Evolutionary conservation across 2,888 invertebrate genomes (phyloP), one percentile per base, ranked within the genome.

Genomic region (Venusia cambrica): DNA sequence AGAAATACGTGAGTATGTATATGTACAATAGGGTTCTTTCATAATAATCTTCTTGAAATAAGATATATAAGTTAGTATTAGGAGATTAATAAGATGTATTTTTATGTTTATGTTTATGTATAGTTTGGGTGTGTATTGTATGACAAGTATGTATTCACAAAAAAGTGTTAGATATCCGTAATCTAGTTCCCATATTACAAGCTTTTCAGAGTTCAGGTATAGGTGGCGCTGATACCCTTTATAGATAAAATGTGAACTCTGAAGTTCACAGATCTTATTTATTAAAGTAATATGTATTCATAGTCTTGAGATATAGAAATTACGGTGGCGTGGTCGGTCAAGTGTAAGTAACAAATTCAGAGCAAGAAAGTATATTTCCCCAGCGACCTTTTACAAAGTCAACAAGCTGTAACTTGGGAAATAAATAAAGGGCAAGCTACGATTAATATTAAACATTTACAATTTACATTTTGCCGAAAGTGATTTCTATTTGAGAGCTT

Each of bases 371-470:
- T 67, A 66, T 81, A 83, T 84, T 83, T 84, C 83, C 83, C 83
- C 32, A 48, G 79, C 46, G 83, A 64, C 76, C 75, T 71, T 78
- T 84, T 80, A 78, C 72, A 73, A 73, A 80, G 77, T 79, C 79
- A 81, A 80, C 81, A 79, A 83, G 69, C 64, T 79, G 80, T 76
- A 73, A 75, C 81, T 70, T 69, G 79, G 77, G 79, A 80, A 80
- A 83, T 81, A 78, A 76, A 76, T 75, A 65, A 69, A 68, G 63
- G 63, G 62, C 69, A 71, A 68, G 60, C 60, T 61, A 62, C 71
- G 68, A 79, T 81, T 77, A 79, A 80, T 79, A 75, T 65, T 64
- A 71, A 70, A 64, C 58, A 69, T 67, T 67, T 51, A 53, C 60
- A 57, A 42, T 42, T 46, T 46, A 25, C 25, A 42, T 36, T 43